Evolutionary conservation across 2,797 vertebrate species (phyloP).

Genomic region (Brachyrhaphis roseni): DNA sequence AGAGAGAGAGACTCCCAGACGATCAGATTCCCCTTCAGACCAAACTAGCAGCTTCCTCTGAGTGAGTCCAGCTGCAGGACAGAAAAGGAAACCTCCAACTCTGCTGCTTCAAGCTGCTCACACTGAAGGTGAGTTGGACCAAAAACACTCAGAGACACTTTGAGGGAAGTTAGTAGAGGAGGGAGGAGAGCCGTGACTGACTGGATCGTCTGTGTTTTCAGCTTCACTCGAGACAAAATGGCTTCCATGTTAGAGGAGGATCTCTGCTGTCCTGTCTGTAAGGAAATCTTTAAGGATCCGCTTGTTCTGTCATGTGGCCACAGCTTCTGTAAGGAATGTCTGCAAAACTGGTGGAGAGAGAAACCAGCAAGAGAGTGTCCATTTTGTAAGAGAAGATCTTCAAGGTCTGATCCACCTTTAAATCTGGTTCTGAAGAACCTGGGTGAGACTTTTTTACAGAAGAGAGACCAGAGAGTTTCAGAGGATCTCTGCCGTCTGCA

Average conservation of each 20-base stretch:
- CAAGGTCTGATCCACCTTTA: fast-evolving
- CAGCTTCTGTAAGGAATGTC: too few species aligned
- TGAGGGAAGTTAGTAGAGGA: background rate
- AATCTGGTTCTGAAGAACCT: background rate
- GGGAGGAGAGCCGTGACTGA: background rate
- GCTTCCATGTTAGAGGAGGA: background rate
- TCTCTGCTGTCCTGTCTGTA: background rate
- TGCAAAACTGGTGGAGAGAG: too few species aligned
- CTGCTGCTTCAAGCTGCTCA: background rate
- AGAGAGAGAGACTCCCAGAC: too few species aligned
- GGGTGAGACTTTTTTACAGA: background rate
- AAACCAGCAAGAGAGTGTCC: too few species aligned
- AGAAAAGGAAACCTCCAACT: background rate
- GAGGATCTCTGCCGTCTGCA: background rate
- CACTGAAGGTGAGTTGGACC: conserved; percentile 6
- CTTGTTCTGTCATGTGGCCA: too few species aligned
- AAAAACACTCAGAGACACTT: background rate
- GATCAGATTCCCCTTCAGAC: too few species aligned
- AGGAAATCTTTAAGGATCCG: too few species aligned
- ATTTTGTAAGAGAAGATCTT: background rate
- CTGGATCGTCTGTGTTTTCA: background rate
- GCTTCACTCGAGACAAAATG: background rate
- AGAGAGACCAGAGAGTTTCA: too few species aligned
- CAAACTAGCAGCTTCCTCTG: background rate
- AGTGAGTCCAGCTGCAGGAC: background rate